These are phyloP conservation scores for Zosterops hypoxanthus DNA, from an alignment of 2,113 vertebrate species.

Conservation along the genomic window DNA sequence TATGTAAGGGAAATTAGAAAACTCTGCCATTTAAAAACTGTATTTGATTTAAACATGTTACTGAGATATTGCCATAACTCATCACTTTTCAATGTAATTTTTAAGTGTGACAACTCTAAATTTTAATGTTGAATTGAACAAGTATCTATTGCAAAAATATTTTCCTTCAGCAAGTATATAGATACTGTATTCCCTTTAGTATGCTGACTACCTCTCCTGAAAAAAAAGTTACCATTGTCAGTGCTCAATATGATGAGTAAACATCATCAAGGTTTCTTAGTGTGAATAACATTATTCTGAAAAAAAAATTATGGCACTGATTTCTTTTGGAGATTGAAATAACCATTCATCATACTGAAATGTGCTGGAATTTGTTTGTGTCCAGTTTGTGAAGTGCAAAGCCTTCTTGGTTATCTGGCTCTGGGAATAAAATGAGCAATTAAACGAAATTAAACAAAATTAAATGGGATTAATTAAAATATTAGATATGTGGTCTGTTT, in stretches of 20 bases:
- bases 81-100: background rate
- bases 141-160: background rate
- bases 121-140: background rate
- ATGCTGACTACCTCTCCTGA: background rate
- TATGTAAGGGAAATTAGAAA: background rate
- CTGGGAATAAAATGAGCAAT: conserved; percentile 4
- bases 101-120: background rate
- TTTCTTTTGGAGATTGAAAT: background rate
- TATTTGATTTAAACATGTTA: background rate
- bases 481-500: background rate
- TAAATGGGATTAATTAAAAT: background rate
- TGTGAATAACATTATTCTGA: background rate
- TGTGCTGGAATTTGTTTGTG: background rate
- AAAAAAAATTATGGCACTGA: background rate
- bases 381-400: background rate
- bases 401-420: background rate
- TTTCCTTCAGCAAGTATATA: background rate
- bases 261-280: background rate
- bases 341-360: background rate
- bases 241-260: background rate
- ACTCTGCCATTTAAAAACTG: background rate
- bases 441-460: conserved; percentile 2
- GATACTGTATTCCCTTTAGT: background rate
- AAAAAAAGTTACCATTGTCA: background rate
- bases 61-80: background rate